Percentiles rank a stretch among this genome's conserved stretches.
These are phyloP conservation scores for Corvus moneduloides DNA, from an alignment of 2,113 vertebrate genomes.

Conservation along the genomic window DNA sequence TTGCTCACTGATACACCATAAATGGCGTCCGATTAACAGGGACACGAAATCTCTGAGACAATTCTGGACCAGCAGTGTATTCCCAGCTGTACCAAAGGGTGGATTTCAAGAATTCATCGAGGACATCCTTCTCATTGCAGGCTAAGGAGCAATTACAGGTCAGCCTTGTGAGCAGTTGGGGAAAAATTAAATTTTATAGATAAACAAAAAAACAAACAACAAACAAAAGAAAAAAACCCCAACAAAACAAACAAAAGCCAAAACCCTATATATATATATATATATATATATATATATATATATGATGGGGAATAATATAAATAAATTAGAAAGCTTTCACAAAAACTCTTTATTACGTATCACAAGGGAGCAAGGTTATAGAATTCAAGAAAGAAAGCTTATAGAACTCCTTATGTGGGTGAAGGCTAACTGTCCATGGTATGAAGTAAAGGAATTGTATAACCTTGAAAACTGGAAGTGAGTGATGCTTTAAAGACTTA, in stretches of 20 bases:
- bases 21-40: not conserved
- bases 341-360: not conserved
- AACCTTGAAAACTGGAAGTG: not conserved
- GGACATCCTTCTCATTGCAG: fast-evolving
- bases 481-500: not conserved
- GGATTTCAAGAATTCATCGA: not conserved
- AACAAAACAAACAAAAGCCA: too few species aligned
- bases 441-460: not conserved
- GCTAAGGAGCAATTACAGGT: not conserved
- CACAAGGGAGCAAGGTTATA: not conserved
- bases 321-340: not conserved
- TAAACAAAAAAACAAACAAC: not conserved
- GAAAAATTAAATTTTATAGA: not conserved
- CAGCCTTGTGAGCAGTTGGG: not conserved
- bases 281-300: too few species aligned
- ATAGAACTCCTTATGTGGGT: not conserved
- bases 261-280: too few species aligned
- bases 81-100: not conserved
- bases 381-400: not conserved
- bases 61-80: not conserved
- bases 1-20: too few species aligned
- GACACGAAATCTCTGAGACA: not conserved
- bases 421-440: not conserved
- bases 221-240: not conserved
- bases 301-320: not conserved